Conservation (phyloP, 1,140 invertebrate genomes). For the Papilio dardanus region DNA sequence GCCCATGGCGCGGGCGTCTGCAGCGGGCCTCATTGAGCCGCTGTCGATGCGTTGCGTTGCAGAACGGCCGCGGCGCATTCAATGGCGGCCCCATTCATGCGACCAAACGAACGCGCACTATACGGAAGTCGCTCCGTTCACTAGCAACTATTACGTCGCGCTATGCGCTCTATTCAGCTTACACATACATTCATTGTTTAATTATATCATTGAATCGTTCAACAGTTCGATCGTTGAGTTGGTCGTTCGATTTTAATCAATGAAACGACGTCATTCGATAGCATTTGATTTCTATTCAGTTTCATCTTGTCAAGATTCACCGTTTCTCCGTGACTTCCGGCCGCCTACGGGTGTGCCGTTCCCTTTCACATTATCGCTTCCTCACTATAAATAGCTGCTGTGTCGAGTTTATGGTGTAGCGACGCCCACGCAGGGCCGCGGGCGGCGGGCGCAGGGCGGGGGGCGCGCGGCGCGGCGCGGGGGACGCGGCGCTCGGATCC, state of each 20-base stretch:
- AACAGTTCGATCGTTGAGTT: background rate
- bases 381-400: conserved; percentile 67
- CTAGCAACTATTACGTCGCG: conserved; percentile 46
- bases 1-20: conserved; percentile 45
- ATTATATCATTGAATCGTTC: conserved; percentile 24
- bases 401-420: conserved; percentile 65
- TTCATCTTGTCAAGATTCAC: conserved; percentile 8
- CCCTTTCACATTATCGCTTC: conserved; percentile 60
- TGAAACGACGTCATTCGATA: conserved; percentile 37
- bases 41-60: conserved; percentile 62
- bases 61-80: conserved; percentile 60
- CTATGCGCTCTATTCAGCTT: conserved; percentile 35
- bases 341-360: conserved; percentile 49
- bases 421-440: conserved; percentile 53
- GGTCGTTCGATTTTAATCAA: conserved; percentile 35
- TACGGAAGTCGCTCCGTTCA: conserved; percentile 52
- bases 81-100: conserved; percentile 71
- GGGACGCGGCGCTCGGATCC: conserved; percentile 1
- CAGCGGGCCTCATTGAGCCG: conserved; percentile 43
- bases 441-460: conserved; percentile 34
- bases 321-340: conserved; percentile 40
- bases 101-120: conserved; percentile 47
- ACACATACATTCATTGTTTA: conserved; percentile 35
- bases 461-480: conserved; percentile 31
- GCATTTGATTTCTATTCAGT: conserved; percentile 28